Evolutionary conservation across 2,113 vertebrate species (phyloP), one percentile per base, ranked within the genome.

Genomic region (Condylura cristata): DNA sequence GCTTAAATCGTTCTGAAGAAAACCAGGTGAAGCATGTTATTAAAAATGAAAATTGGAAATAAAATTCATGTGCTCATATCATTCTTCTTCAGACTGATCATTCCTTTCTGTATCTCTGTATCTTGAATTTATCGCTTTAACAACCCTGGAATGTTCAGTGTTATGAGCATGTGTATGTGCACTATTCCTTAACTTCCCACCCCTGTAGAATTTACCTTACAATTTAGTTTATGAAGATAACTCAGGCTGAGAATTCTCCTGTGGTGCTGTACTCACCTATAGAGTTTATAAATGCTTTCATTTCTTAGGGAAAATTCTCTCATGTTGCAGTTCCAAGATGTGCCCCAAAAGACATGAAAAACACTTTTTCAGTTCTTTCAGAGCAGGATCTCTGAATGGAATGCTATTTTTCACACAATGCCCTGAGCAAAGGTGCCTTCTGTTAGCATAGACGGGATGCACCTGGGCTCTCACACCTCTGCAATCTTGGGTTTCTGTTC

Each of bases 161-260:
- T 84, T 53, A 5, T 22, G 13, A 76, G 9, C 30, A 28, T 30
- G 26, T 28, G 13, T 70, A 20, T 79, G 6, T 78, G 20, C 16
- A 28, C 16, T 61, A 39, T 20, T 44, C 9, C 28, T 37, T 34
- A 4, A 48, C 8, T 11, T 17, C 11, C 24, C 17, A 34, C 34
- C 65, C 10, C 24, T 5, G 26, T 34, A 88, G 8, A 86, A 76
- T 65, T 70, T 66, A 56, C 80, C 91, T 96, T 86, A 80, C 79
- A 56, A n/a, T 78, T 86, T 89, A 51, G 17, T 87, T 95, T 66
- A 76, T 74, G 78, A 75, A 93, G 80, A 58, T 60, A 65, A 61
- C 48, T 90, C 44, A 61, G 53, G 39, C 78, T 85, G 28, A 30
- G 32, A 61, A 61, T 61, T 93, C 93, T 44, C 5, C 24, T 91